Conservation (phyloP, 2,888 invertebrate genomes). For the Tholera decimalis region DNA sequence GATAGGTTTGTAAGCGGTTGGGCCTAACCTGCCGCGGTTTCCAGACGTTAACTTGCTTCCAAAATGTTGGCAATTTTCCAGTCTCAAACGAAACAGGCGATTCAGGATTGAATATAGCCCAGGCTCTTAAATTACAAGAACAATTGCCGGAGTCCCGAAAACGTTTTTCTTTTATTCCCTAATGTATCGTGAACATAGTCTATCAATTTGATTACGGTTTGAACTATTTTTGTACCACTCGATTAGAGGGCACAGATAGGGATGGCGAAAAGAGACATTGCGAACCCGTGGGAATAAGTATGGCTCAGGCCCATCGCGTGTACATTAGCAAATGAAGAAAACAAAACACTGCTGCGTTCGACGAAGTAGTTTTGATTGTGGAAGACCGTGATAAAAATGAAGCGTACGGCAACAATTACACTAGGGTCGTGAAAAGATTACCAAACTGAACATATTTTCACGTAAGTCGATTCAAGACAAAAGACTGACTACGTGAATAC, state of each 20-base stretch:
- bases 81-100: background rate
- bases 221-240: background rate
- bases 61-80: background rate
- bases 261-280: background rate
- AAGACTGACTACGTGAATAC: background rate
- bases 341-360: slow-evolving; percentile 14
- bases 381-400: slow-evolving; percentile 8
- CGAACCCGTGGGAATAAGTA: background rate
- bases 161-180: background rate
- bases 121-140: background rate
- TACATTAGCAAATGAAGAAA: background rate
- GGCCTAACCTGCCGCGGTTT: background rate
- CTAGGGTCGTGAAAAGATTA: slow-evolving; percentile 29
- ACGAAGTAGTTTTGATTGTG: background rate
- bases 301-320: background rate
- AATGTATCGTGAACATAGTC: background rate
- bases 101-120: background rate
- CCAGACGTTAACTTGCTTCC: background rate
- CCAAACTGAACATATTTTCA: background rate
- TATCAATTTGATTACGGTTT: background rate
- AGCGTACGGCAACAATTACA: slow-evolving; percentile 12
- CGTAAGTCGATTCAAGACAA: slow-evolving; percentile 4
- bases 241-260: background rate
- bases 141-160: background rate
- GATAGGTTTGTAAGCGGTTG: background rate